phyloP scores from a whole-genome alignment of 2,113 vertebrate species.

The Psophia crepitans region DNA sequence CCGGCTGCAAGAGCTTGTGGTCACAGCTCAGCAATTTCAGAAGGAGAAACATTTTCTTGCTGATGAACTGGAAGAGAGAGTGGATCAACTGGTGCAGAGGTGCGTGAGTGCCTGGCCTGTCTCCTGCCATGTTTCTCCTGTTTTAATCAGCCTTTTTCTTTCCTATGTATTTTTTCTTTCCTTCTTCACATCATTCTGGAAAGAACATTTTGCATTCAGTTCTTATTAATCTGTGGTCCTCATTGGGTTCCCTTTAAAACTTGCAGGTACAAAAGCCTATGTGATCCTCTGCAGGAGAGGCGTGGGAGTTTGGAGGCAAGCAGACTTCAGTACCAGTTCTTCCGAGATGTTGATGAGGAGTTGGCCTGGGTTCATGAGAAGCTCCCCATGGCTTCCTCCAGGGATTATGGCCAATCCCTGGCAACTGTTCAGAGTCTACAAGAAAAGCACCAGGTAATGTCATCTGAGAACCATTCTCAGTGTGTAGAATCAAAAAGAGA shows the following conservation, averaged over 20 bases:
- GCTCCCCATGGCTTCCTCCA: constrained; percentile 65
- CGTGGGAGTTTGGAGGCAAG: constrained; percentile 78
- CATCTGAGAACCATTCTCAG: not conserved
- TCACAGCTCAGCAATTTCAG: constrained; percentile 72
- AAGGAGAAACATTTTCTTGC: constrained; percentile 80
- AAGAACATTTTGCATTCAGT: not conserved
- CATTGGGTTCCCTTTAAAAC: not conserved
- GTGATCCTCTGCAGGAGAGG: constrained; percentile 74
- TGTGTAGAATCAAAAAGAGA: not conserved
- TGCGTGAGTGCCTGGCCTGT: not conserved
- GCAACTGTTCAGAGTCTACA: constrained; percentile 74
- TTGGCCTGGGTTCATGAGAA: constrained; percentile 82
- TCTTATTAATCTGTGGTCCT: not conserved
- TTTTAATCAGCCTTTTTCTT: not conserved
- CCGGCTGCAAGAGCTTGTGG: constrained; percentile 73
- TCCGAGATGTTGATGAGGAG: constrained; percentile 83
- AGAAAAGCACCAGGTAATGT: constrained; percentile 84
- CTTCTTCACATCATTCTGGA: not conserved
- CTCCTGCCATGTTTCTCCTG: not conserved
- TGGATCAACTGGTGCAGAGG: constrained; percentile 79
- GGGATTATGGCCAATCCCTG: constrained; percentile 77
- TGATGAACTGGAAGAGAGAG: constrained; percentile 77
- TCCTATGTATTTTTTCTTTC: not conserved
- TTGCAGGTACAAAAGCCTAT: constrained; percentile 79
- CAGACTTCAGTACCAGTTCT: constrained; percentile 81